Evolutionary conservation across 2,888 invertebrate genomes (phyloP).

Genomic region (Cosmorhoe ocellata): DNA sequence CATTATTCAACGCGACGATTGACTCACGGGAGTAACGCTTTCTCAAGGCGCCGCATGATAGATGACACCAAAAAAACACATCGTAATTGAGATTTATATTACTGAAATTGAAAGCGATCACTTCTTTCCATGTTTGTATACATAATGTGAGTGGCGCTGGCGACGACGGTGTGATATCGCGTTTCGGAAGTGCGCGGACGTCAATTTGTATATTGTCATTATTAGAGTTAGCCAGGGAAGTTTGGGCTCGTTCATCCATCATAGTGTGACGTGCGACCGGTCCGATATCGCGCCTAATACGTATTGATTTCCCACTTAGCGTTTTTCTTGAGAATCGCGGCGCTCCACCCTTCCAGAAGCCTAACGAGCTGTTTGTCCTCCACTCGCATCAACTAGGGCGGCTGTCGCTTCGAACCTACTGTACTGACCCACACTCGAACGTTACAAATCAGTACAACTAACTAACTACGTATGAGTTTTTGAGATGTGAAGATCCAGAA

Average conservation of each 20-base stretch:
- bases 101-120: slow-evolving; percentile 73
- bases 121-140: slow-evolving; percentile 77
- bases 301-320: slow-evolving; percentile 83
- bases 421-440: slow-evolving; percentile 22
- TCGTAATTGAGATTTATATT: slow-evolving; percentile 82
- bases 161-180: slow-evolving; percentile 67
- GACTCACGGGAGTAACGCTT: slow-evolving; percentile 63
- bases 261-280: slow-evolving; percentile 76
- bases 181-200: slow-evolving; percentile 77
- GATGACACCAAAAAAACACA: slow-evolving; percentile 78
- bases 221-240: slow-evolving; percentile 76
- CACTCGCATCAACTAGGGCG: slow-evolving; percentile 64
- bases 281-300: slow-evolving; percentile 81
- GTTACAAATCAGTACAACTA: slow-evolving; percentile 25
- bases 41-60: slow-evolving; percentile 70
- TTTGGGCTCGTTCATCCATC: slow-evolving; percentile 80
- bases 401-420: slow-evolving; percentile 45
- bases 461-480: too few relatives aligned
- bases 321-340: slow-evolving; percentile 78
- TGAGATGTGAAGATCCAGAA: too few relatives aligned
- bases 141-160: slow-evolving; percentile 76
- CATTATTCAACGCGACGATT: slow-evolving; percentile 72
- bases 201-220: slow-evolving; percentile 83
- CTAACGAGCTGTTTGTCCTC: slow-evolving; percentile 82
- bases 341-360: slow-evolving; percentile 79